These are phyloP conservation scores for Drosophila pseudotalamancana DNA, from an alignment of 2,888 invertebrate genomes.

Conservation along the genomic window DNA sequence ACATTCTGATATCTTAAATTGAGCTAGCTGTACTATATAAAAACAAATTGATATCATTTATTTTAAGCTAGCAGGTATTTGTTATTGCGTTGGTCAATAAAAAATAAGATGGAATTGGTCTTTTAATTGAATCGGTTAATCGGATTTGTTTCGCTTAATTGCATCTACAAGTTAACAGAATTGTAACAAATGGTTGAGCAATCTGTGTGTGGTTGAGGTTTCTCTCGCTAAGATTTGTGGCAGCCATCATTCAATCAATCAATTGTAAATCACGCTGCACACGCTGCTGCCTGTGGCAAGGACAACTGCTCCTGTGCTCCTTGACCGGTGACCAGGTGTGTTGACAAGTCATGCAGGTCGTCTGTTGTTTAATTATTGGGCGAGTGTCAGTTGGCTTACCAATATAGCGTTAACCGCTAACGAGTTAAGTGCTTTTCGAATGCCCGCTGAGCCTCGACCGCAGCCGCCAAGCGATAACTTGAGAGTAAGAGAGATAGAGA, in stretches of 20 bases:
- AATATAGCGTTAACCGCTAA: constrained; percentile 75
- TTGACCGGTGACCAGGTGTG: constrained; percentile 34
- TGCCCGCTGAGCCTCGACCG: constrained; percentile 61
- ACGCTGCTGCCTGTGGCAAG: constrained; percentile 20
- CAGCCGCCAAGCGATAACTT: constrained; percentile 40
- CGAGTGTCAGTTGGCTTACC: constrained; percentile 62
- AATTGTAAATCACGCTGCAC: constrained; percentile 52
- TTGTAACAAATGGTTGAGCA: constrained; percentile 23
- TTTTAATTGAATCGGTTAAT: constrained; percentile 46
- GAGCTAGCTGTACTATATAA: background rate
- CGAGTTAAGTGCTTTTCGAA: constrained; percentile 78
- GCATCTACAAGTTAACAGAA: constrained; percentile 43
- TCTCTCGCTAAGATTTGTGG: constrained; percentile 55
- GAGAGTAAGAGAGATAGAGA: background rate
- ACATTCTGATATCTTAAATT: background rate
- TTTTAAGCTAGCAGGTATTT: too few species aligned
- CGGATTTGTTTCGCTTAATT: constrained; percentile 66
- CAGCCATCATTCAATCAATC: constrained; percentile 62
- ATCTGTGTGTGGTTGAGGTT: constrained; percentile 11
- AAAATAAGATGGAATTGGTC: constrained; percentile 5
- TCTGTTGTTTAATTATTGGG: constrained; percentile 72
- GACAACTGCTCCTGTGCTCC: constrained; percentile 32
- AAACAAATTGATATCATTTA: background rate
- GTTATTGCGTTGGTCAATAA: too few species aligned
- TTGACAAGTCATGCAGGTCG: constrained; percentile 65